These are phyloP conservation scores for Isichthys henryi DNA, from an alignment of 2,113 vertebrate genomes.

Conservation along the genomic window DNA sequence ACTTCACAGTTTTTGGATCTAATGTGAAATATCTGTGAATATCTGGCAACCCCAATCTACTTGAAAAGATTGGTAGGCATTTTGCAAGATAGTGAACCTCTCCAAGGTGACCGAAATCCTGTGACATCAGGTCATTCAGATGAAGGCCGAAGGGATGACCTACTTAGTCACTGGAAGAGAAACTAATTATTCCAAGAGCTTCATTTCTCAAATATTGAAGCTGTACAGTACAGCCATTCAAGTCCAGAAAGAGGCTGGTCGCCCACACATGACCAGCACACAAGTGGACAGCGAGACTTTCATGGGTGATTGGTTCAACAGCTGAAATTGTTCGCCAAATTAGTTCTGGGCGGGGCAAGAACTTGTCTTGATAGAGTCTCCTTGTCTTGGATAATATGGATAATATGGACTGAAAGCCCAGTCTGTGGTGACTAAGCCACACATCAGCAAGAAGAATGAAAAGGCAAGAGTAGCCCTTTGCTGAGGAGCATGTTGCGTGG, in stretches of 20 bases:
- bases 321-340: background rate
- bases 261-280: background rate
- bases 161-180: background rate
- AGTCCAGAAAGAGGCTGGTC: background rate
- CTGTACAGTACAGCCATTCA: background rate
- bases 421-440: background rate
- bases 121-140: too few relatives aligned
- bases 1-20: background rate
- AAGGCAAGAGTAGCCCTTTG: background rate
- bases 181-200: background rate
- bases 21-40: background rate
- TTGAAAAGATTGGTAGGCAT: background rate
- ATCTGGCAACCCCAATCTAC: background rate
- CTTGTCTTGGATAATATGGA: background rate
- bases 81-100: background rate
- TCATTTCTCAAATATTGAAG: background rate
- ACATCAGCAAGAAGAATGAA: background rate
- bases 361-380: background rate
- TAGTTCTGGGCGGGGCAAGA: background rate
- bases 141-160: too few relatives aligned
- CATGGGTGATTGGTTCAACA: background rate
- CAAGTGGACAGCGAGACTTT: background rate
- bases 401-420: background rate
- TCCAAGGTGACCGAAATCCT: too few relatives aligned
- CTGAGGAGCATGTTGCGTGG: background rate